Evolutionary conservation across 2,797 vertebrate species (phyloP).

Genomic region (Lutra lutra): DNA sequence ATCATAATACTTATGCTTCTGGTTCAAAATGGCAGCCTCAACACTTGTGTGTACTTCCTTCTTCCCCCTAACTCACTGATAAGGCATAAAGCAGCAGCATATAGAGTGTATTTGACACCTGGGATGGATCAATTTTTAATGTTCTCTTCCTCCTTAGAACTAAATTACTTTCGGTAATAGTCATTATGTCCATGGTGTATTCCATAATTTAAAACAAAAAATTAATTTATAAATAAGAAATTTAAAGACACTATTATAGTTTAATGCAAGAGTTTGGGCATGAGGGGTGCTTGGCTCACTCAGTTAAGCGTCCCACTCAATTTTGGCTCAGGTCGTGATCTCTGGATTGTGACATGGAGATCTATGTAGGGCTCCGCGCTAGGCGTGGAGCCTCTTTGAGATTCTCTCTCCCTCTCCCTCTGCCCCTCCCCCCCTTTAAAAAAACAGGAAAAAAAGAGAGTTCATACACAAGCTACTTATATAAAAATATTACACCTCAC

Average conservation of each 20-base stretch:
- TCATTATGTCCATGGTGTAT: not conserved
- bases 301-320: not conserved
- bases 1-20: not conserved
- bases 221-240: conserved; percentile 8
- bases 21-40: not conserved
- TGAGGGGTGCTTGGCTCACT: not conserved
- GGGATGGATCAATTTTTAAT: not conserved
- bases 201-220: not conserved
- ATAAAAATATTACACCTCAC: not conserved
- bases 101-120: not conserved
- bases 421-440: not conserved
- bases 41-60: not conserved
- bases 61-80: not conserved
- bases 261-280: conserved; percentile 11
- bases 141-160: not conserved
- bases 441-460: not conserved
- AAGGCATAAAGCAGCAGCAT: not conserved
- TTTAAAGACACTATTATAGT: not conserved
- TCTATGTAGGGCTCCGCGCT: fast-evolving
- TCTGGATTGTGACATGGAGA: not conserved
- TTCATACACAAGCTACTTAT: not conserved
- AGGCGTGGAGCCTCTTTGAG: not conserved
- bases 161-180: not conserved
- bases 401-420: not conserved
- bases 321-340: not conserved